phyloP scores from a whole-genome alignment of 2,113 vertebrate species.

The Notarius lentiginosus region DNA sequence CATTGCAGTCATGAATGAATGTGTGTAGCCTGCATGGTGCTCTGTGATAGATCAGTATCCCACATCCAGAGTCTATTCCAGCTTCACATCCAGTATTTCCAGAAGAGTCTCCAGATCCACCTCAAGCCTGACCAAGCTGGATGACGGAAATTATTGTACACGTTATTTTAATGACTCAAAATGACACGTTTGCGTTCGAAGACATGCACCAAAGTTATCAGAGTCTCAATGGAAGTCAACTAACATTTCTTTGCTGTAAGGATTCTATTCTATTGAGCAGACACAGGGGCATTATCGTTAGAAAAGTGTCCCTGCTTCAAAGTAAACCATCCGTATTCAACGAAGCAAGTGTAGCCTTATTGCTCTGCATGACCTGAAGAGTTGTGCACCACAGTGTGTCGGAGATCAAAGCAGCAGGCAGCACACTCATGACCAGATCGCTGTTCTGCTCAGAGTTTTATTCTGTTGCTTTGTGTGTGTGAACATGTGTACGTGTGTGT shows the following conservation, averaged over 20 bases:
- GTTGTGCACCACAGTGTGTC: not conserved
- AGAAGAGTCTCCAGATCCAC: not conserved
- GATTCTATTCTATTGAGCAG: not conserved
- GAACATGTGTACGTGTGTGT: not conserved
- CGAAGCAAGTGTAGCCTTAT: constrained; percentile 1
- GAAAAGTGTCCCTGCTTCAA: constrained; percentile 2
- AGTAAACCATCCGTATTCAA: not conserved
- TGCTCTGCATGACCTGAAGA: not conserved
- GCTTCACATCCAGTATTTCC: not conserved
- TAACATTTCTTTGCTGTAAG: not conserved
- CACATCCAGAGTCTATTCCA: not conserved
- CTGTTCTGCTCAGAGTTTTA: constrained; percentile 15
- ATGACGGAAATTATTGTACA: not conserved
- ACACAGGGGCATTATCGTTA: not conserved
- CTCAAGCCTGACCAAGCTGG: not conserved
- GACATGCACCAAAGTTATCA: not conserved
- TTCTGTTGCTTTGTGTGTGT: constrained; percentile 5
- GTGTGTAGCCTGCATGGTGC: not conserved
- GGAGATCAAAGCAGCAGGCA: constrained; percentile 17
- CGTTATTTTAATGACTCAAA: not conserved
- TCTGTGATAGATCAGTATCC: not conserved
- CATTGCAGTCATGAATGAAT: not conserved
- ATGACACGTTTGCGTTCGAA: not conserved
- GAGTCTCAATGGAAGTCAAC: not conserved
- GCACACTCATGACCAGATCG: constrained; percentile 17